Conservation (phyloP, 92 coral and sea anemone genomes). For the Parazoanthus atlanticus region DNA sequence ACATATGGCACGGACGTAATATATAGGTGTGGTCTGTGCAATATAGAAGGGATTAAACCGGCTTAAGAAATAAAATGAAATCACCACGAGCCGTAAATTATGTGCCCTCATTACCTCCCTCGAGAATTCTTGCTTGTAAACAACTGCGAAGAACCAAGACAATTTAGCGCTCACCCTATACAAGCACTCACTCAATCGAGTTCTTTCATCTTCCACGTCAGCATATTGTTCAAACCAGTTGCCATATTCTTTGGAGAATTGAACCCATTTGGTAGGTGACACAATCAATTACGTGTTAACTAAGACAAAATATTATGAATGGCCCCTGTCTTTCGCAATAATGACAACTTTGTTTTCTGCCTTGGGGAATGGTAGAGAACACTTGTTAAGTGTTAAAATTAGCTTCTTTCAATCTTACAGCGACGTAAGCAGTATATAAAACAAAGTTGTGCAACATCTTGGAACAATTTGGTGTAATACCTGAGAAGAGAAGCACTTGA, state of each 20-base stretch:
- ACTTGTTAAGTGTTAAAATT: not conserved
- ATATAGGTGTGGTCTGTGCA: not conserved
- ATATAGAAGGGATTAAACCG: not conserved
- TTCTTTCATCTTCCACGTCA: not conserved
- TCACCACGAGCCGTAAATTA: not conserved
- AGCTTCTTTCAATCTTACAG: not conserved
- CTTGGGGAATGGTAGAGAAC: not conserved
- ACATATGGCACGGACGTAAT: not conserved
- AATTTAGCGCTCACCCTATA: not conserved
- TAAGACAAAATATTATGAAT: too few relatives aligned
- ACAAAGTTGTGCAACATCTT: not conserved
- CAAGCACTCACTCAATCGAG: not conserved
- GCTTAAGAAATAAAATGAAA: not conserved
- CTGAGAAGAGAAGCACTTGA: slow-evolving; percentile 1
- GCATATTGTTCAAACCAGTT: not conserved
- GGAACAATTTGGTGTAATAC: not conserved
- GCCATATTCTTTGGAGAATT: not conserved
- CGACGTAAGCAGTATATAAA: not conserved
- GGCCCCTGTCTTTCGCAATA: not conserved
- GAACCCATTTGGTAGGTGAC: not conserved
- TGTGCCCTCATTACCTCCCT: not conserved
- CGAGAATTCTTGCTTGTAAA: not conserved
- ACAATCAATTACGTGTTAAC: not conserved
- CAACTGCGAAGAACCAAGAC: not conserved
- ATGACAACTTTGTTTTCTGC: not conserved